Percentiles rank a stretch among this genome's conserved stretches.
phyloP scores from a whole-genome alignment of 2,797 vertebrate species.

The Myiotriccus ornatus region DNA sequence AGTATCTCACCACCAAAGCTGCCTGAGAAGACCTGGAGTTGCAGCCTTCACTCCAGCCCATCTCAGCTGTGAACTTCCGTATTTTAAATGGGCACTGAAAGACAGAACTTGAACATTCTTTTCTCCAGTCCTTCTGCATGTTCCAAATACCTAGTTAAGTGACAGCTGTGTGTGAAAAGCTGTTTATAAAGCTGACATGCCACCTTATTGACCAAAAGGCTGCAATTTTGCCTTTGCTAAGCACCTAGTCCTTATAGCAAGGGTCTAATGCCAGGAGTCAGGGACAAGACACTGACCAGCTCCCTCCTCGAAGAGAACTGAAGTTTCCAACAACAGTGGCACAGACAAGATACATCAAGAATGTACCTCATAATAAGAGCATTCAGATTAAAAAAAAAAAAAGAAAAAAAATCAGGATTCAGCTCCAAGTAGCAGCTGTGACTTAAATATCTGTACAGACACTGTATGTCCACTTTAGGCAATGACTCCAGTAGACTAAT shows the following conservation, averaged over 20 bases:
- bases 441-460: not conserved
- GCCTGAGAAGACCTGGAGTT: not conserved
- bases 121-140: not conserved
- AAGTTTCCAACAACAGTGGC: not conserved
- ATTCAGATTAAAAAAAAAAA: not conserved
- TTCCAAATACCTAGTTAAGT: not conserved
- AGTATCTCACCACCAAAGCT: not conserved
- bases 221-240: not conserved
- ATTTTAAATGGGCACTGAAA: not conserved
- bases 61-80: not conserved
- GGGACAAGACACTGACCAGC: not conserved
- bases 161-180: not conserved
- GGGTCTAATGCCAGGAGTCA: not conserved
- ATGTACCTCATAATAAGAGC: not conserved
- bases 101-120: not conserved
- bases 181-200: not conserved
- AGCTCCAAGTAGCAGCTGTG: not conserved
- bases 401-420: not conserved
- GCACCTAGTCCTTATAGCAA: not conserved
- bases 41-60: not conserved
- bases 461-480: conserved; percentile 34
- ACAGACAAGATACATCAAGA: not conserved
- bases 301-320: not conserved
- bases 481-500: not conserved
- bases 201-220: not conserved